Conservation (phyloP, 1,140 invertebrate genomes). For the Halyomorpha halys region DNA sequence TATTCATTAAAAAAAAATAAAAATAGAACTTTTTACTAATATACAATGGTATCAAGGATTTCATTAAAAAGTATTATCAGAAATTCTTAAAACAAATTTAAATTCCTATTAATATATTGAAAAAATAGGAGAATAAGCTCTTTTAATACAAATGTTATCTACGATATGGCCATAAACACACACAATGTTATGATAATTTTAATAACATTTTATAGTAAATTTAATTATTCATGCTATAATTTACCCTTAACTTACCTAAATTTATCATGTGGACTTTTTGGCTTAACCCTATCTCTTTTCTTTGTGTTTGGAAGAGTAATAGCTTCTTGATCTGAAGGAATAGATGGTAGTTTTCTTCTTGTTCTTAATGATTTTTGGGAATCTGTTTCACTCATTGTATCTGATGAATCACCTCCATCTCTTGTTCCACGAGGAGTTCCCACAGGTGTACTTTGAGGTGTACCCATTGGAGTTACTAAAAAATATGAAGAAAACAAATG, state of each 20-base stretch:
- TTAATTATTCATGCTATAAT: neutral
- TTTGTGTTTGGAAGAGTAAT: slow-evolving; percentile 40
- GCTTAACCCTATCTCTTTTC: slow-evolving; percentile 32
- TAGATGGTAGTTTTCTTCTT: slow-evolving; percentile 45
- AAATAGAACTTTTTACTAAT: no score
- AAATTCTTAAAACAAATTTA: neutral
- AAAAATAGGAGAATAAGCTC: no score
- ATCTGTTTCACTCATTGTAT: slow-evolving; percentile 44
- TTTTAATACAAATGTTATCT: no score
- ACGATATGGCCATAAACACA: no score
- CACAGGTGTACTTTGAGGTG: slow-evolving; percentile 38
- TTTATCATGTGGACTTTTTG: slow-evolving; percentile 30
- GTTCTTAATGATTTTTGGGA: slow-evolving; percentile 44
- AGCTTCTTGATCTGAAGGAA: slow-evolving; percentile 48
- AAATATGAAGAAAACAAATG: neutral
- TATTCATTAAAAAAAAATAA: neutral
- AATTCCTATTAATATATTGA: no score
- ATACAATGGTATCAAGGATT: no score
- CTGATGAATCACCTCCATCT: slow-evolving; percentile 41
- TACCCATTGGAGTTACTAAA: slow-evolving; percentile 34
- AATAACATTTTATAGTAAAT: no score
- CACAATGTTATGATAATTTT: no score
- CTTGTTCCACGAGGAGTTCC: slow-evolving; percentile 37
- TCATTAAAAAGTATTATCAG: no score
- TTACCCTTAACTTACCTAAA: slow-evolving; percentile 28